Evolutionary conservation across 2,113 vertebrate genomes (phyloP), one percentile per base, ranked within the genome.

Genomic region (Lamprologus callipterus): DNA sequence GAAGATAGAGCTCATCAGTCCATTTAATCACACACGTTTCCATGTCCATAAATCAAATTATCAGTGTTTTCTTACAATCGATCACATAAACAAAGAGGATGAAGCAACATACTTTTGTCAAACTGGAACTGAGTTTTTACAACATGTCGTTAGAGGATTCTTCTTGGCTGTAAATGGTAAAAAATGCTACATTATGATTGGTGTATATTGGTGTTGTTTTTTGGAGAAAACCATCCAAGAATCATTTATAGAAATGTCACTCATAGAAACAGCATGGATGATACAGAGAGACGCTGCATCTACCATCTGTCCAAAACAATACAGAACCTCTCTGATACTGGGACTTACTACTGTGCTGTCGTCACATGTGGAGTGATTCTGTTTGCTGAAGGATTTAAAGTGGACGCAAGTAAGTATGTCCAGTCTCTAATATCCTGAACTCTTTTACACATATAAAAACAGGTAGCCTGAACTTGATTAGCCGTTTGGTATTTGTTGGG

Each of bases 311-410:
- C 88, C 60, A 94, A 84, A 23, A 88, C 55, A 1, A 84, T 88
- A 4, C 17, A 85, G 8, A 37, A 37, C 68, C 14, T 53, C 11
- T 84, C 55, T 42, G 88, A 94, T 78, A 7, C 70, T 80, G 85
- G 86, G 33, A 94, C 79, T 2, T 95, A 94, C 85, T 93, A 92
- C 88, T 94, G 93, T 83, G 94, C 92, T 53, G 83, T 94, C 28
- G 81, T 2, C 45, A 54, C 57, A 9, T 94, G 91, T 91, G 93
- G 93, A 83, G 21, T 58, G 26, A 89, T 95, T 19, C 26, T 93
- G 19, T 89, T 92, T 60, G 93, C 57, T 26, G 51, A 83, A 14
- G 93, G 93, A 78, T 88, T 90, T 7, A 45, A 45, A 54, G 60
- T 94, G 47, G 37, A 88, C 9, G 17, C 81, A 37, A 19, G 83